A percentile compares a stretch with the other conserved stretches of the same genome.
phyloP scores from a whole-genome alignment of 2,888 invertebrate species.

The Boloria selene region DNA sequence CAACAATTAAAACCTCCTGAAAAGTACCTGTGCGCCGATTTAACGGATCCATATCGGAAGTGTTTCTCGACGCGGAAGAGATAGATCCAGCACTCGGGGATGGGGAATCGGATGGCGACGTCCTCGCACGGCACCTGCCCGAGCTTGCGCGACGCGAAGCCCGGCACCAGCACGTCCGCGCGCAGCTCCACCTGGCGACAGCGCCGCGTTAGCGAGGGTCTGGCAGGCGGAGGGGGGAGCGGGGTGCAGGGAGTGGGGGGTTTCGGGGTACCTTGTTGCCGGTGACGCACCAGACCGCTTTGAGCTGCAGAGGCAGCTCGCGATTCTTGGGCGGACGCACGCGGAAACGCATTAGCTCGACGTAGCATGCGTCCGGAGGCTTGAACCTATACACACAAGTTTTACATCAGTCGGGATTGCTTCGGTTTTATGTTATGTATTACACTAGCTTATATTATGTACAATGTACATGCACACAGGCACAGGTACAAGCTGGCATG shows the following conservation, averaged over 20 bases:
- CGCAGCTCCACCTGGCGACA: conserved; percentile 91
- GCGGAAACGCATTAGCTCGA: conserved; percentile 97
- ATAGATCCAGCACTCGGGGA: conserved; percentile 99
- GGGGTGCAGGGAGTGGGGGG: no score
- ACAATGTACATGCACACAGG: no score
- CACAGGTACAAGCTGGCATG: no score
- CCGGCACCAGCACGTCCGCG: conserved; percentile 97
- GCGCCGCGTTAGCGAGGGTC: no score
- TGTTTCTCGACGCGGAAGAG: conserved; percentile 99
- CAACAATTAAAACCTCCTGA: no score
- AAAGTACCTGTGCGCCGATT: conserved; percentile 89
- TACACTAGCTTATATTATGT: no score
- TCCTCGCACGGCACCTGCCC: conserved; percentile 99
- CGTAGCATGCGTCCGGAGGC: conserved; percentile 98
- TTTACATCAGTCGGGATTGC: background rate
- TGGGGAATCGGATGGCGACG: conserved; percentile 96
- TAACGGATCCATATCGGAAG: conserved; percentile 98
- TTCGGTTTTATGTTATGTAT: background rate
- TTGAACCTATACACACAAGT: conserved; percentile 86
- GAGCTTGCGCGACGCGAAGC: conserved; percentile 96
- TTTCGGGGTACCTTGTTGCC: conserved; percentile 86
- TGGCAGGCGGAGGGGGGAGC: no score
- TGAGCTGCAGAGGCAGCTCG: conserved; percentile 97
- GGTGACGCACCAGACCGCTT: conserved; percentile 93
- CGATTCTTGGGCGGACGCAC: conserved; percentile 97